A percentile compares a stretch with the other conserved stretches of the same genome.
Evolutionary conservation across 2,113 vertebrate genomes (phyloP).

Genomic region (Xenus cinereus): DNA sequence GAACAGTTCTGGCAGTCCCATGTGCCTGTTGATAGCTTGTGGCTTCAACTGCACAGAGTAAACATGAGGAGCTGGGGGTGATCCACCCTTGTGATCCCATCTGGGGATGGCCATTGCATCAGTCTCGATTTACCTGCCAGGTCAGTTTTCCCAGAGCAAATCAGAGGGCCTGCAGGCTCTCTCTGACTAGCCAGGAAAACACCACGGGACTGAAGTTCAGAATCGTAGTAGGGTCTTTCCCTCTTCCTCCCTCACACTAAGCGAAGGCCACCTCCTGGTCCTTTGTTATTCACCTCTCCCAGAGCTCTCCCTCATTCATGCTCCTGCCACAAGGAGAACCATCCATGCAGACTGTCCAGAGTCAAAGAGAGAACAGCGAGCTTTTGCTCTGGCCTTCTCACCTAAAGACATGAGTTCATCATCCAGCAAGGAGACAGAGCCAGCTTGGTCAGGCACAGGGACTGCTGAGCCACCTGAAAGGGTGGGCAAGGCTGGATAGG

Average conservation of each 20-base stretch:
- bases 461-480: slow-evolving; percentile 52
- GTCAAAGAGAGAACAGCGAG: not conserved
- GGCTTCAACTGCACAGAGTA: not conserved
- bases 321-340: not conserved
- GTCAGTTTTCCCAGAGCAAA: not conserved
- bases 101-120: not conserved
- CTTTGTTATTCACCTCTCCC: not conserved
- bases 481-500: slow-evolving; percentile 74
- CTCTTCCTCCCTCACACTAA: not conserved
- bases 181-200: not conserved
- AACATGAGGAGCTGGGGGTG: not conserved
- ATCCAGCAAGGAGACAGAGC: slow-evolving; percentile 85
- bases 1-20: not conserved
- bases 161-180: not conserved
- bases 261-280: not conserved
- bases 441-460: slow-evolving; percentile 72
- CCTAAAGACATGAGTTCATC: slow-evolving; percentile 97
- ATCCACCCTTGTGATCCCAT: not conserved
- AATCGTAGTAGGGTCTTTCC: not conserved
- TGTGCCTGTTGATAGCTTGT: not conserved
- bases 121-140: not conserved
- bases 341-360: not conserved
- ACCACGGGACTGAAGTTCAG: not conserved
- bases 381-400: slow-evolving; percentile 49
- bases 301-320: not conserved